phyloP scores from a whole-genome alignment of 2,113 vertebrate species.

The Ginglymostoma cirratum region DNA sequence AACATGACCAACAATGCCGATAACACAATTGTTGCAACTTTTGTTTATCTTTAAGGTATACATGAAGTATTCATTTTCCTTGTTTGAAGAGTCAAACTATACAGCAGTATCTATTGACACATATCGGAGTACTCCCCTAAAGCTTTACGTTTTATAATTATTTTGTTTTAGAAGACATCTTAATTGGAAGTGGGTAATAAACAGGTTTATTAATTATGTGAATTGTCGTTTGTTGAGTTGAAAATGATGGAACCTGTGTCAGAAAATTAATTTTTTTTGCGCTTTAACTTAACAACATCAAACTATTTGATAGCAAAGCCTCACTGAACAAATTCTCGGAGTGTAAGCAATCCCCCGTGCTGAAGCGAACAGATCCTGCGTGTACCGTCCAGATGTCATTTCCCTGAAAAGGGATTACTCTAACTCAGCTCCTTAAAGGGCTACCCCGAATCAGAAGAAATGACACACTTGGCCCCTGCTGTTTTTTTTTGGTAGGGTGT shows the following conservation, averaged over 20 bases:
- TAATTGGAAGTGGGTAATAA: background rate
- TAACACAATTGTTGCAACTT: background rate
- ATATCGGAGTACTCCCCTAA: background rate
- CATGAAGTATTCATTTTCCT: background rate
- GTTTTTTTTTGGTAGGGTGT: background rate
- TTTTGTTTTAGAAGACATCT: background rate
- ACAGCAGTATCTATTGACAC: background rate
- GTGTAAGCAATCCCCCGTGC: background rate
- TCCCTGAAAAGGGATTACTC: background rate
- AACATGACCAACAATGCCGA: background rate
- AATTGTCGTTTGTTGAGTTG: background rate
- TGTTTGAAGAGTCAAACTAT: background rate
- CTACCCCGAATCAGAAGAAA: background rate
- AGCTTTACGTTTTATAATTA: background rate
- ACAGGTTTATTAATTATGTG: background rate
- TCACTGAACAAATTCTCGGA: background rate
- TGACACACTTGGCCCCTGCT: background rate
- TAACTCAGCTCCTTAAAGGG: background rate
- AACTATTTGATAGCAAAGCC: background rate
- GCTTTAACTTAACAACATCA: background rate
- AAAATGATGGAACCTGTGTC: background rate
- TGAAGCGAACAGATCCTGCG: background rate
- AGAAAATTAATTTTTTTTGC: background rate
- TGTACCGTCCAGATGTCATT: background rate
- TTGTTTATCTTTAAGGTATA: background rate